A percentile compares a stretch with the other conserved stretches of the same genome.
Evolutionary conservation across 2,113 vertebrate genomes (phyloP).

Genomic region (Cololabis saira): DNA sequence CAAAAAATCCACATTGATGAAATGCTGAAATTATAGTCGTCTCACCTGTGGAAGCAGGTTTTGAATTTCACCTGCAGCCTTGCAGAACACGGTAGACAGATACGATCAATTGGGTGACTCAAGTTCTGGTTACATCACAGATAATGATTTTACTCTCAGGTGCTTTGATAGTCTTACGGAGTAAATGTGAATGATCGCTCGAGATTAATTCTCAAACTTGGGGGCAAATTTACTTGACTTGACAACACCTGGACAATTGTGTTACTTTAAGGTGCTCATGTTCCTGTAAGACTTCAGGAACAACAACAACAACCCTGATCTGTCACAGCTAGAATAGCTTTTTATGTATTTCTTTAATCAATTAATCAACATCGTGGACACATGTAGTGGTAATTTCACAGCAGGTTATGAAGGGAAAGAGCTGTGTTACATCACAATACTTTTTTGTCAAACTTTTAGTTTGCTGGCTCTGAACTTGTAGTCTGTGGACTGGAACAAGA

Average conservation of each 20-base stretch:
- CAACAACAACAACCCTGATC: not conserved
- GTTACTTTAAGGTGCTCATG: no score
- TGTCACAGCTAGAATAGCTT: not conserved
- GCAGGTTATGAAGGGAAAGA: no score
- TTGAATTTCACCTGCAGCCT: constrained; percentile 46
- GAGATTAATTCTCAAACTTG: not conserved
- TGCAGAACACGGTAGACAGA: not conserved
- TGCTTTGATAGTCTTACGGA: not conserved
- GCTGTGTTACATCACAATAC: no score
- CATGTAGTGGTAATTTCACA: no score
- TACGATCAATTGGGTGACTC: not conserved
- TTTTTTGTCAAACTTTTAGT: not conserved
- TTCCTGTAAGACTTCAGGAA: not conserved
- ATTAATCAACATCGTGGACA: no score
- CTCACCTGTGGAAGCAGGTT: constrained; percentile 59
- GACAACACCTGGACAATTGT: not conserved
- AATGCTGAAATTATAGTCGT: constrained; percentile 43
- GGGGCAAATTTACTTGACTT: not conserved
- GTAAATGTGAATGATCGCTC: not conserved
- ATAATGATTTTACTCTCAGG: constrained; percentile 1
- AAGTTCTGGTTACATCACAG: constrained; percentile 22
- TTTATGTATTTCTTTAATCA: no score
- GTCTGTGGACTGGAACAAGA: not conserved
- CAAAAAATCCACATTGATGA: constrained; percentile 56
- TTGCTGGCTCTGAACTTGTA: not conserved